Conservation (phyloP, 2,888 invertebrate species). For the Erebia ligea region DNA sequence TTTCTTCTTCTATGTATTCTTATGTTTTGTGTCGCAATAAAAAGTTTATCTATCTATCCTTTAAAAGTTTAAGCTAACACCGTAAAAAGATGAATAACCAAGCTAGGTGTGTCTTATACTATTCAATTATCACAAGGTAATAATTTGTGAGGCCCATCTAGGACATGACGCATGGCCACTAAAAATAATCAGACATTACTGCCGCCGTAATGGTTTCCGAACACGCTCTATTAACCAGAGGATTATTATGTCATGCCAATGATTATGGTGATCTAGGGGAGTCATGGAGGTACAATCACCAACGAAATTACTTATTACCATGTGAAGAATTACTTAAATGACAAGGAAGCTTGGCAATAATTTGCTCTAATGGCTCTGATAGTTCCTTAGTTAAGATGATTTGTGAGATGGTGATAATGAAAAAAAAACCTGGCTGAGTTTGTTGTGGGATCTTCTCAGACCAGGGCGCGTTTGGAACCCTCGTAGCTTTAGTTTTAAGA, state of each 20-base stretch:
- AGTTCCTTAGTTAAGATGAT: too few species aligned
- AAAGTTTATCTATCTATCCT: too few species aligned
- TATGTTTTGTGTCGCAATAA: too few species aligned
- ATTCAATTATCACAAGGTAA: slow-evolving; percentile 37
- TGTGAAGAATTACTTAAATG: too few species aligned
- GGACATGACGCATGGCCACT: slow-evolving; percentile 42
- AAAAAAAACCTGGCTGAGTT: too few species aligned
- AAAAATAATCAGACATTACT: slow-evolving; percentile 49
- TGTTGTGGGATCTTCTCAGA: too few species aligned
- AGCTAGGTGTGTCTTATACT: slow-evolving; percentile 31
- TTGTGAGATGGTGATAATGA: too few species aligned
- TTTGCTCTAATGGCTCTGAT: too few species aligned
- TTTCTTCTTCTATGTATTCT: too few species aligned
- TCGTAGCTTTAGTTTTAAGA: too few species aligned
- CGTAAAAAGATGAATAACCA: slow-evolving; percentile 3
- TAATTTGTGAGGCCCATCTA: slow-evolving; percentile 34
- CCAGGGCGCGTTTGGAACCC: too few species aligned
- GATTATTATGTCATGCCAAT: slow-evolving; percentile 66
- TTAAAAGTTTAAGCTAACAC: not conserved
- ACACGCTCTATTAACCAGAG: slow-evolving; percentile 66
- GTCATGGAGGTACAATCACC: slow-evolving; percentile 41
- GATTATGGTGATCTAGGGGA: slow-evolving; percentile 61
- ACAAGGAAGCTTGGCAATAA: too few species aligned
- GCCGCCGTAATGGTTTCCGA: slow-evolving; percentile 51
- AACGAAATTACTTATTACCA: not conserved